Percentiles rank a stretch among this genome's conserved stretches.
phyloP scores from a whole-genome alignment of 2,797 vertebrate species.

The Rhinichthys osculus region DNA sequence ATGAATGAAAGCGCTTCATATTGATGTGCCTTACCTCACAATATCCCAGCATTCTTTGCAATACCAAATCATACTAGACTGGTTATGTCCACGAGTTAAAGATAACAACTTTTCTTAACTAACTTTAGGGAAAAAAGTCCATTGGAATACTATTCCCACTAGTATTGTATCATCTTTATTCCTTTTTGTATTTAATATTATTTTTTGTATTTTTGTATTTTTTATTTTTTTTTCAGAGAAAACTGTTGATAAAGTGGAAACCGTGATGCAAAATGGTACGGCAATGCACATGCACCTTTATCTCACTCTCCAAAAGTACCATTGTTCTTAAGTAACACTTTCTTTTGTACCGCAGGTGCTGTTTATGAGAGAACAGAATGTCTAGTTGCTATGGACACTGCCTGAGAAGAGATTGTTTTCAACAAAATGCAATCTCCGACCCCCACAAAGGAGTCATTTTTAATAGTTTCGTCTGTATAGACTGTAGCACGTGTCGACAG shows the following conservation, averaged over 20 bases:
- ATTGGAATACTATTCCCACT: neutral
- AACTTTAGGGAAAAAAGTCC: neutral
- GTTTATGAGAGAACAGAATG: conserved; percentile 35
- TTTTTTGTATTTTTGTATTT: too few relatives aligned
- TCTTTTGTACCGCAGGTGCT: conserved; percentile 42
- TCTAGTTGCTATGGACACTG: conserved; percentile 41
- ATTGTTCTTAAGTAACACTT: conserved; percentile 26
- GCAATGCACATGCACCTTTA: neutral
- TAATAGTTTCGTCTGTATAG: conserved; percentile 1
- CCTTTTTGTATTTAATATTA: neutral
- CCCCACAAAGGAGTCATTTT: conserved; percentile 15
- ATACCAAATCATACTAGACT: neutral
- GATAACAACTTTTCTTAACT: neutral
- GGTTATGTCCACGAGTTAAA: neutral
- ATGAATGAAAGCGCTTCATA: neutral
- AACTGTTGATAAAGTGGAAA: conserved; percentile 25
- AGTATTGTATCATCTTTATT: neutral
- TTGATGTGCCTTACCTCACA: neutral
- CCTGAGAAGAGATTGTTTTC: conserved; percentile 30
- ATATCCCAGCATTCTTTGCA: conserved; percentile 12
- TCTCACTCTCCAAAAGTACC: neutral
- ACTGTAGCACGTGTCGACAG: conserved; percentile 17
- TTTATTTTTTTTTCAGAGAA: conserved; percentile 28
- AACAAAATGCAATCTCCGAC: conserved; percentile 25
- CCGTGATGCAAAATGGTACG: conserved; percentile 35